Percentiles rank a stretch among this genome's conserved stretches.
phyloP scores from a whole-genome alignment of 2,888 invertebrate genomes.

The Eurytoma californica region DNA sequence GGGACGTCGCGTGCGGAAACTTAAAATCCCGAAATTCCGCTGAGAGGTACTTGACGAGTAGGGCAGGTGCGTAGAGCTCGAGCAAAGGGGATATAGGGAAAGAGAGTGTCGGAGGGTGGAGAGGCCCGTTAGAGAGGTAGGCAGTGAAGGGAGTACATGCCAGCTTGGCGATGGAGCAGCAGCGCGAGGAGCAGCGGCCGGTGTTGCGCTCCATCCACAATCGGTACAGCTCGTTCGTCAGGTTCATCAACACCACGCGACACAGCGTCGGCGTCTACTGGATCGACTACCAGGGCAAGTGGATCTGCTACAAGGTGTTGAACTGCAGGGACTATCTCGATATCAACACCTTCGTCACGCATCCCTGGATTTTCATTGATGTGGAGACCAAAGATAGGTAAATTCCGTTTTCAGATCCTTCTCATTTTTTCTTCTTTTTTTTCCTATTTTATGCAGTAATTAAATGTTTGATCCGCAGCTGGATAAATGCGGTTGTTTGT shows the following conservation, averaged over 20 bases:
- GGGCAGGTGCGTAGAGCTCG: background rate
- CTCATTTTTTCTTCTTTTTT: background rate
- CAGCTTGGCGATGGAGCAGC: constrained; percentile 16
- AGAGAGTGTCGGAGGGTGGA: background rate
- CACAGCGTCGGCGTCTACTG: constrained; percentile 82
- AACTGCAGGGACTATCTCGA: constrained; percentile 78
- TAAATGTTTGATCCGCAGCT: too few species aligned
- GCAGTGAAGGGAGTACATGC: background rate
- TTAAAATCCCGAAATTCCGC: constrained; percentile 11
- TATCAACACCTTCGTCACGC: constrained; percentile 86
- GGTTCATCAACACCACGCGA: constrained; percentile 80
- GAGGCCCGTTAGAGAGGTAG: background rate
- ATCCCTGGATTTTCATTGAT: constrained; percentile 91
- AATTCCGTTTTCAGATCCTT: constrained; percentile 9
- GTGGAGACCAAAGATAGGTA: constrained; percentile 80
- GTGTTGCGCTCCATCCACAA: constrained; percentile 67
- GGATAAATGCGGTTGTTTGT: background rate
- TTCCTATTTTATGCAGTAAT: background rate
- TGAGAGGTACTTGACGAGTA: background rate
- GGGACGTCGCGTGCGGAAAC: constrained; percentile 8
- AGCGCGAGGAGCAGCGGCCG: constrained; percentile 4
- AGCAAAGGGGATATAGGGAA: background rate
- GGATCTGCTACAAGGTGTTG: constrained; percentile 80
- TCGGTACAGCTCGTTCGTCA: constrained; percentile 75
- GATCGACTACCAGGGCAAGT: constrained; percentile 84